Conservation (phyloP, 2,797 vertebrate species). For the Oreortyx pictus region DNA sequence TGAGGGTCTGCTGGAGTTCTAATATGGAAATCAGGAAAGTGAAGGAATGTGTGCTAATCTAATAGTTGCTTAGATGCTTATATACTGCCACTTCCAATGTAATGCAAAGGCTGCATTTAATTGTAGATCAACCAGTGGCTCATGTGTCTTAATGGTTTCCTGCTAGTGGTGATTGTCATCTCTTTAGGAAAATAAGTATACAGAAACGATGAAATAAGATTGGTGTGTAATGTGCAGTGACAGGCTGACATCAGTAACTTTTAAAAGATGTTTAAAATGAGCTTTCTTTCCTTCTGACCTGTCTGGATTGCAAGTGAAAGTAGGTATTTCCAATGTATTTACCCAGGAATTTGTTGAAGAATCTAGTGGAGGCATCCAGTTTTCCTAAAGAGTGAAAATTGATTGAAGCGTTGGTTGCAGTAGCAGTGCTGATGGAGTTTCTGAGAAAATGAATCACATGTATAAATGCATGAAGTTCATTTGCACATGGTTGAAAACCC, state of each 20-base stretch:
- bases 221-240: not conserved
- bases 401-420: not conserved
- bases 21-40: not conserved
- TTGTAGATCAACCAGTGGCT: not conserved
- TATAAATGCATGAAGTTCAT: not conserved
- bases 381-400: not conserved
- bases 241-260: not conserved
- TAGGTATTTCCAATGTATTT: not conserved
- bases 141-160: not conserved
- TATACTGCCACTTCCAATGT: not conserved
- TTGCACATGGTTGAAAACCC: not conserved
- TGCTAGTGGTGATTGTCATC: not conserved
- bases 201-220: not conserved
- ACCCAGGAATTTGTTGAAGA: not conserved
- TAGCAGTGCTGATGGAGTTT: not conserved
- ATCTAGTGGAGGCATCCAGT: not conserved
- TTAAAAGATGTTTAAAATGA: not conserved
- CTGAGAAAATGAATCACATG: accelerated
- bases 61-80: not conserved
- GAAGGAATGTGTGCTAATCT: not conserved
- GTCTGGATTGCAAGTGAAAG: not conserved
- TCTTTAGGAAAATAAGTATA: not conserved
- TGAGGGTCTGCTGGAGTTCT: not conserved
- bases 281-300: conserved; percentile 4
- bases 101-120: not conserved